Conservation (phyloP, 2,113 vertebrate genomes). For the Chroicocephalus ridibundus region DNA sequence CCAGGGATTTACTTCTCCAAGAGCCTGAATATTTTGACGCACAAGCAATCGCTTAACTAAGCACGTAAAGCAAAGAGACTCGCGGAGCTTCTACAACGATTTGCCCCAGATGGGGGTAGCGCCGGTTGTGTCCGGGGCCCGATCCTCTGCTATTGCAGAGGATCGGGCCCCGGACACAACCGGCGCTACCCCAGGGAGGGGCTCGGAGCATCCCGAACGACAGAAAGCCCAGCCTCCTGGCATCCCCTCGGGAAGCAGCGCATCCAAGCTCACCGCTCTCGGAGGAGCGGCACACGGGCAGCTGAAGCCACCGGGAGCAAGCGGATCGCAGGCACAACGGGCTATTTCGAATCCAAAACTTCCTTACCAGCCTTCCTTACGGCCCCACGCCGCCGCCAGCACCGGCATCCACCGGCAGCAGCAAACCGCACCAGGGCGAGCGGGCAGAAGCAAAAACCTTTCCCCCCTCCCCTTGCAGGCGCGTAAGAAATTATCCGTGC, state of each 20-base stretch:
- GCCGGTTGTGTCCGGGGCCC: not conserved
- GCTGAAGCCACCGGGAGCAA: not conserved
- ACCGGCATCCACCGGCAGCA: conserved; percentile 22
- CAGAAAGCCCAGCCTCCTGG: not conserved
- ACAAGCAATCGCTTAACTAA: not conserved
- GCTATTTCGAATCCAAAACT: conserved; percentile 35
- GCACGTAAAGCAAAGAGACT: not conserved
- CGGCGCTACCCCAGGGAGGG: fast-evolving
- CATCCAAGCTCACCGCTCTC: not conserved
- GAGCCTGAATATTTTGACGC: not conserved
- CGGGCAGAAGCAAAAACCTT: not conserved
- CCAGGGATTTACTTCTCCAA: not conserved
- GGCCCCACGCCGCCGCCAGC: not conserved
- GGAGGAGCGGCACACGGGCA: not conserved
- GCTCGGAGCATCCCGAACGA: not conserved
- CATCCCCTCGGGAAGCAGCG: not conserved
- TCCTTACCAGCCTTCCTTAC: conserved; percentile 50
- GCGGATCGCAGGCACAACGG: not conserved
- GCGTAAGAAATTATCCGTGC: conserved; percentile 43
- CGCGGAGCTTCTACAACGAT: not conserved
- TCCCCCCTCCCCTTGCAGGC: not conserved
- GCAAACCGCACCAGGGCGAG: not conserved
- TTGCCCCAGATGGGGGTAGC: not conserved
- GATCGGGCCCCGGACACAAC: not conserved
- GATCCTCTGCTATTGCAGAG: too few relatives aligned